phyloP scores from a whole-genome alignment of 2,888 invertebrate species.

The Rhorus exstirpatorius region DNA sequence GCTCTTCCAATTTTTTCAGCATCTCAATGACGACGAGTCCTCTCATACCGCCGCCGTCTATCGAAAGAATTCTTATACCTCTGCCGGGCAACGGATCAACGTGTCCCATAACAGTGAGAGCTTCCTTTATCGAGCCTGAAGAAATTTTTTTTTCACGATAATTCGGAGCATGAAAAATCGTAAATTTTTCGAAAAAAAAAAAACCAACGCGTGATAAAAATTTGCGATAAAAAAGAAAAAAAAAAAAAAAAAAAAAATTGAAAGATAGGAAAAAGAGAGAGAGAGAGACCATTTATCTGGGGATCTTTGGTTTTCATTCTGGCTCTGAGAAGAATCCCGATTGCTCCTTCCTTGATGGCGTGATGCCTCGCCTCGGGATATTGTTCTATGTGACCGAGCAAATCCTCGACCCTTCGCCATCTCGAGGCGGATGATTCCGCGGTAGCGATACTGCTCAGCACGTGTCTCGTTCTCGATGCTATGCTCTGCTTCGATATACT shows the following conservation, averaged over 20 bases:
- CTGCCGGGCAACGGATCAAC: constrained; percentile 89
- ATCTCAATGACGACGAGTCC: constrained; percentile 95
- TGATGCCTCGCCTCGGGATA: constrained; percentile 91
- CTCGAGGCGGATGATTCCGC: constrained; percentile 88
- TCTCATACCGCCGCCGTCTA: constrained; percentile 96
- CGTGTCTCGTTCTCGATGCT: constrained; percentile 89
- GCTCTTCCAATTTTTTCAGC: constrained; percentile 91
- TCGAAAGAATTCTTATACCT: constrained; percentile 93
- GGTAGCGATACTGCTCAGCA: constrained; percentile 88
- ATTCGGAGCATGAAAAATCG: background rate
- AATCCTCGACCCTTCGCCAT: constrained; percentile 89
- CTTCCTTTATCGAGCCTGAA: constrained; percentile 86
- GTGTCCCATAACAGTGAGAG: constrained; percentile 91
- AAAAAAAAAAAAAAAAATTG: no score
- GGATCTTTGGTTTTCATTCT: constrained; percentile 85
- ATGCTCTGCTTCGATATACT: constrained; percentile 87
- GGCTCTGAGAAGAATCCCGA: constrained; percentile 89
- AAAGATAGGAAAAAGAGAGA: background rate
- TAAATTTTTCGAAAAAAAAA: background rate
- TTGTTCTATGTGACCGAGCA: constrained; percentile 91
- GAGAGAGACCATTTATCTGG: constrained; percentile 79
- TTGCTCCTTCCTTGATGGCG: constrained; percentile 92
- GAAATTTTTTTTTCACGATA: background rate
- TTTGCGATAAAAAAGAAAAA: no score
- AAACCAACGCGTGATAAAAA: background rate